Evolutionary conservation across 92 coral and sea anemone genomes (phyloP).

Genomic region (Phymanthus crucifer): DNA sequence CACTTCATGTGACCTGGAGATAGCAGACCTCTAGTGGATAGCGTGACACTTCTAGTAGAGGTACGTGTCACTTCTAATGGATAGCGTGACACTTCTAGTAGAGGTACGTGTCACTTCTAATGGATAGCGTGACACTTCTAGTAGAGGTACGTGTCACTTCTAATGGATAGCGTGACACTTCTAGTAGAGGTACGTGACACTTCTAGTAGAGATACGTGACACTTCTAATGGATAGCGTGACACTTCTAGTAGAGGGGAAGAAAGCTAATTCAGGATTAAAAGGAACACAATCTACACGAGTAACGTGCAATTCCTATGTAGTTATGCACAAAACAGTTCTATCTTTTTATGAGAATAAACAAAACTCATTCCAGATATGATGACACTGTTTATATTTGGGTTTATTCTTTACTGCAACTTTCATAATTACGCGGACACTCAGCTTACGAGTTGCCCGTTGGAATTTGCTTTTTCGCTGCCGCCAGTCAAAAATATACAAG

Average conservation of each 20-base stretch:
- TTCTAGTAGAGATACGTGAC: neutral
- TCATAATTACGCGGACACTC: no score
- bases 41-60: neutral
- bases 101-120: neutral
- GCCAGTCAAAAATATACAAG: no score
- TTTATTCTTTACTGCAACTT: no score
- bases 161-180: neutral
- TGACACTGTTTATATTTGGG: neutral
- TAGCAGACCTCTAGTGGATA: neutral
- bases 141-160: neutral
- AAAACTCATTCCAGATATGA: neutral
- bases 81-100: neutral
- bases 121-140: neutral
- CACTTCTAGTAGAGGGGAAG: neutral
- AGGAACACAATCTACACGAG: no score
- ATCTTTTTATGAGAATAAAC: no score
- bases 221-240: neutral
- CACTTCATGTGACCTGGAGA: neutral
- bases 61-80: neutral
- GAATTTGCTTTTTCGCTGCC: no score
- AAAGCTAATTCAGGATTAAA: no score
- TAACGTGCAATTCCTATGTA: no score
- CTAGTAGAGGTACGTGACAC: neutral
- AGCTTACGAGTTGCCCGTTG: no score
- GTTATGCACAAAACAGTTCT: no score